phyloP scores from a whole-genome alignment of 37 sponge, comb jelly and placozoan genomes.

The Tethya wilhelma region DNA sequence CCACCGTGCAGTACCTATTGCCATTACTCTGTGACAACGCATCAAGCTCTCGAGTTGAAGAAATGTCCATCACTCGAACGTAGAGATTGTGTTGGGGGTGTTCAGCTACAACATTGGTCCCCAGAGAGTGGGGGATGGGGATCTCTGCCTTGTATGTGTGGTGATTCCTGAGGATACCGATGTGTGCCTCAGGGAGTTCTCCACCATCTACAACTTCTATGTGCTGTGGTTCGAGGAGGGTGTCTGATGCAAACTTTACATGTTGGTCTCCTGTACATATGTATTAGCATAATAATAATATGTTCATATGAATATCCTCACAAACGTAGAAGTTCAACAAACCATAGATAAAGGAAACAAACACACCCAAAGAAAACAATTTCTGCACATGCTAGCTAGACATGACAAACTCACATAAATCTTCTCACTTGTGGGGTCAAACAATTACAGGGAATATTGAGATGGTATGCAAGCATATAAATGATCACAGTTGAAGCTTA shows the following conservation, averaged over 20 bases:
- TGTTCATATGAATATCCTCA: no score
- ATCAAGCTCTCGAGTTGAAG: not conserved
- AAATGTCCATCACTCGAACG: conserved; percentile 32
- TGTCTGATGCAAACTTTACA: conserved; percentile 58
- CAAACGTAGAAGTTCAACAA: no score
- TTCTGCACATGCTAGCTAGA: no score
- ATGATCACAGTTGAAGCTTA: no score
- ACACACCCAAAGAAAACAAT: no score
- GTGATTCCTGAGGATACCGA: conserved; percentile 69
- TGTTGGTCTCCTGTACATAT: conserved; percentile 32
- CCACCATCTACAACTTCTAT: conserved; percentile 17
- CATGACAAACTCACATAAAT: no score
- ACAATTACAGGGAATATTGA: no score
- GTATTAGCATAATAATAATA: no score
- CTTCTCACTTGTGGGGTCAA: no score
- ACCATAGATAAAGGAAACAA: no score
- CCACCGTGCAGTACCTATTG: conserved; percentile 23
- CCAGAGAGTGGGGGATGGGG: conserved; percentile 55
- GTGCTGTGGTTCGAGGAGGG: conserved; percentile 66
- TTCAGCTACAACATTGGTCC: conserved; percentile 32
- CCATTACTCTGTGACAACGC: not conserved
- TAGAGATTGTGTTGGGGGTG: conserved; percentile 62
- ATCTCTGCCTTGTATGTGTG: conserved; percentile 73
- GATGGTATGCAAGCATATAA: no score
- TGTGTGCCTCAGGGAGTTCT: conserved; percentile 72